Percentiles rank a stretch among this genome's conserved stretches.
Evolutionary conservation across 1,140 invertebrate species (phyloP).

Genomic region (Sycobia sp.): DNA sequence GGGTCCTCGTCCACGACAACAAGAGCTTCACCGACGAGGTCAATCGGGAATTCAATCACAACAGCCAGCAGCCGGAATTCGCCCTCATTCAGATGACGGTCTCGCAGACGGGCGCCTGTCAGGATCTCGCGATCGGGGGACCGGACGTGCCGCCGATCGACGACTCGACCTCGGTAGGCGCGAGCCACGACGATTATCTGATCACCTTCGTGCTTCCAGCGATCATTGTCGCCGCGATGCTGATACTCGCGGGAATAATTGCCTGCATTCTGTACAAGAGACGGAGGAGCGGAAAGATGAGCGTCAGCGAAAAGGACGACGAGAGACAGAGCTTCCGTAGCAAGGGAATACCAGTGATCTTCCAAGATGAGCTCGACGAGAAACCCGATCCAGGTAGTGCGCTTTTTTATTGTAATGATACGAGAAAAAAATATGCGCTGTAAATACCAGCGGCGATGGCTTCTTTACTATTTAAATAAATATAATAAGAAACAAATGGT

Average conservation of each 20-base stretch:
- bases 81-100: constrained; percentile 75
- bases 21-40: constrained; percentile 69
- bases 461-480: no score
- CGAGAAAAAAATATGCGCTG: no score
- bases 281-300: constrained; percentile 82
- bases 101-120: constrained; percentile 74
- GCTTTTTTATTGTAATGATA: neutral
- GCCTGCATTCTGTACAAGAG: constrained; percentile 87
- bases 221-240: constrained; percentile 87
- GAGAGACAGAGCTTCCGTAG: constrained; percentile 82
- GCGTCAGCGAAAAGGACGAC: constrained; percentile 75
- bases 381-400: constrained; percentile 75
- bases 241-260: constrained; percentile 82
- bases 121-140: constrained; percentile 64
- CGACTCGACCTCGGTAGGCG: constrained; percentile 60
- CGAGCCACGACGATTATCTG: constrained; percentile 77
- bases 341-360: constrained; percentile 93
- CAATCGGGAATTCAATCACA: constrained; percentile 69
- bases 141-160: constrained; percentile 57
- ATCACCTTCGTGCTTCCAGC: constrained; percentile 90
- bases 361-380: constrained; percentile 92
- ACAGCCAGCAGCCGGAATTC: constrained; percentile 67
- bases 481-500: neutral
- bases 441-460: no score
- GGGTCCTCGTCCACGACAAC: constrained; percentile 69